Percentiles rank a stretch among this genome's conserved stretches.
phyloP scores from a whole-genome alignment of 37 sponge, comb jelly and placozoan genomes.

The Diacarnus erythraeanus region DNA sequence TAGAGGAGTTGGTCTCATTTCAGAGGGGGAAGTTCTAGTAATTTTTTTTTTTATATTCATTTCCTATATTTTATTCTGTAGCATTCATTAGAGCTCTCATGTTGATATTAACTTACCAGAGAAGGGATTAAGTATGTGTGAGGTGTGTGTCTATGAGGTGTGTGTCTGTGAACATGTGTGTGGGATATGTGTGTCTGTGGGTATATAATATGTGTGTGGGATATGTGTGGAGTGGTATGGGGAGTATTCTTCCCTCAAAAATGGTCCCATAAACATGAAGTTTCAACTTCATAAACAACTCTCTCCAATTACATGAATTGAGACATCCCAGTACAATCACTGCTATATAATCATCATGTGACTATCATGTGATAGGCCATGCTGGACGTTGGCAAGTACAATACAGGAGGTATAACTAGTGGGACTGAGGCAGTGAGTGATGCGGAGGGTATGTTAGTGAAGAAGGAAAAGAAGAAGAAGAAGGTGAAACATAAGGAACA shows the following conservation, averaged over 20 bases:
- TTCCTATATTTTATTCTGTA: too few relatives aligned
- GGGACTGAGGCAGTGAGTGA: slow-evolving; percentile 36
- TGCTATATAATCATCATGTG: not conserved
- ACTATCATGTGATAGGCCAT: not conserved
- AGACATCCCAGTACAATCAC: not conserved
- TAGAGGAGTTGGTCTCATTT: not conserved
- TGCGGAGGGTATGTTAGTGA: slow-evolving; percentile 1
- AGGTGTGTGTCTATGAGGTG: not conserved
- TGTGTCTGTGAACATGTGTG: not conserved
- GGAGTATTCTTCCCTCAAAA: too few relatives aligned
- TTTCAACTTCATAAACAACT: too few relatives aligned
- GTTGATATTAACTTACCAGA: too few relatives aligned
- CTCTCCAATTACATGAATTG: slow-evolving; percentile 1
- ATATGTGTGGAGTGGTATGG: not conserved
- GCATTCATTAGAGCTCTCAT: not conserved
- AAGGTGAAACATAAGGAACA: slow-evolving; percentile 8
- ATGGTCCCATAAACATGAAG: too few relatives aligned
- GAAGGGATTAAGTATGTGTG: not conserved
- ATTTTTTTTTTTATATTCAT: too few relatives aligned
- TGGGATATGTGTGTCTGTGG: not conserved
- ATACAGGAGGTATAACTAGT: slow-evolving; percentile 12
- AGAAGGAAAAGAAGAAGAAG: slow-evolving; percentile 46
- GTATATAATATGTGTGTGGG: not conserved
- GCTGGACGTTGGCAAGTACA: not conserved
- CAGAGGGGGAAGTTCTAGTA: not conserved